These are phyloP conservation scores for Tribolium freemani DNA, from an alignment of 2,888 invertebrate genomes.

Conservation along the genomic window DNA sequence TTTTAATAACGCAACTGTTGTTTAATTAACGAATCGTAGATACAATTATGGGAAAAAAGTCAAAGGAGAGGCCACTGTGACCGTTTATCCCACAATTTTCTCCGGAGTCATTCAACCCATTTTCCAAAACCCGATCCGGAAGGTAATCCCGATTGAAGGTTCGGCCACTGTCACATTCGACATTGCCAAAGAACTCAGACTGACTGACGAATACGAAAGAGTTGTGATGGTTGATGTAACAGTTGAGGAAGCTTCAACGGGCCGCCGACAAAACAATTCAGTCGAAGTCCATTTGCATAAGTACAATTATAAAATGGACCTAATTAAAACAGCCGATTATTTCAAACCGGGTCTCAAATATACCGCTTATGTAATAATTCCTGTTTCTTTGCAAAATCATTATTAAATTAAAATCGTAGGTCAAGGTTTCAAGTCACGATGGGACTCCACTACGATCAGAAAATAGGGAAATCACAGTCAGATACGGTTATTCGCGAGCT, in stretches of 20 bases:
- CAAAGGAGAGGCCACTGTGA: conserved; percentile 86
- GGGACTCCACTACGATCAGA: conserved; percentile 75
- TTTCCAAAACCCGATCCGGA: conserved; percentile 79
- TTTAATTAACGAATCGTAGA: conserved; percentile 65
- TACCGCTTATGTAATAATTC: conserved; percentile 79
- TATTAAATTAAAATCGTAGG: conserved; percentile 62
- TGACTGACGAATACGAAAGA: conserved; percentile 85
- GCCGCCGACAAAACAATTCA: conserved; percentile 85
- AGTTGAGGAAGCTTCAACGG: conserved; percentile 91
- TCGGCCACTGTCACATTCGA: conserved; percentile 80
- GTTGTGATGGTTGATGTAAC: conserved; percentile 89
- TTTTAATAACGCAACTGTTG: conserved; percentile 3
- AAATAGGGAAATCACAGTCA: conserved; percentile 72
- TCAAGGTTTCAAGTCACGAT: conserved; percentile 81
- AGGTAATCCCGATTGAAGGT: conserved; percentile 78
- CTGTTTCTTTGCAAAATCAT: neutral
- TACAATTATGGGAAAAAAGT: conserved; percentile 91
- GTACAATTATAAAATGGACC: conserved; percentile 81
- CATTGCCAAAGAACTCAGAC: conserved; percentile 79
- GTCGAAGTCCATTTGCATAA: conserved; percentile 82
- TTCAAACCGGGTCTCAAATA: conserved; percentile 92
- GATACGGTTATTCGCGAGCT: conserved; percentile 75
- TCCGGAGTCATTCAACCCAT: conserved; percentile 85
- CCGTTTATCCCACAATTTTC: conserved; percentile 86
- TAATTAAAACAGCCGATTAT: conserved; percentile 85